Evolutionary conservation across 1,140 invertebrate species (phyloP), one percentile per base, ranked within the genome.

Genomic region (Sipha flava): DNA sequence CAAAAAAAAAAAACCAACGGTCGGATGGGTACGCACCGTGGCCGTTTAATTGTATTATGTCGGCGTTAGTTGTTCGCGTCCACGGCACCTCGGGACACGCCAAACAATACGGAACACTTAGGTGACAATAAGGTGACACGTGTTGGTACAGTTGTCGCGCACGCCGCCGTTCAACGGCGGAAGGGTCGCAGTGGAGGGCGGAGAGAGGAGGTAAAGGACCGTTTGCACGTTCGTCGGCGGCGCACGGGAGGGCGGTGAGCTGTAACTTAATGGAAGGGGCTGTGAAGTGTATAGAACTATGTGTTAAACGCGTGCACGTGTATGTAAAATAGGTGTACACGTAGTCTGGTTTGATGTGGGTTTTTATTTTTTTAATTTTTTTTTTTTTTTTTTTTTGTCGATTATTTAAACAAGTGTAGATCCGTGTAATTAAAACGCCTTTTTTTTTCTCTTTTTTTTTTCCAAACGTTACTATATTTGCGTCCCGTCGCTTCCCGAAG

Each of bases 21-120:
- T n/a, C n/a, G n/a, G n/a, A n/a, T 23, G 64, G 37, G 43, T 23
- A 43, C 7, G 23, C 37, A 18, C 64, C 14, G 26, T 23, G 64
- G 34, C 21, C 64, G 64, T 43, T 66, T 43, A 43, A 66, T 66
- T 66, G 6, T 12, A 26, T 21, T 6, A 9, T 26, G 6, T 23
- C 21, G 14, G 23, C n/a, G 34, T 10, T 70, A 40, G 66, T 70
- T 70, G 66, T 70, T 70, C 40, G 37, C 37, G 23, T 45, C 64
- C 37, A n/a, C 23, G 26, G 23, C 40, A 70, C 23, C 40, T 26
- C 66, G 26, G 29, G 31, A 47, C n/a, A 29, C 1, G 47, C 5
- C 18, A 70, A 26, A 70, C 66, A 70, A 70, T 47, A 70, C 45
- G 21, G 14, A 47, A 83, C 95, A 91, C n/a, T 98, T 87, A 0